phyloP scores from a whole-genome alignment of 2,113 vertebrate genomes.

The Corythaixoides concolor region DNA sequence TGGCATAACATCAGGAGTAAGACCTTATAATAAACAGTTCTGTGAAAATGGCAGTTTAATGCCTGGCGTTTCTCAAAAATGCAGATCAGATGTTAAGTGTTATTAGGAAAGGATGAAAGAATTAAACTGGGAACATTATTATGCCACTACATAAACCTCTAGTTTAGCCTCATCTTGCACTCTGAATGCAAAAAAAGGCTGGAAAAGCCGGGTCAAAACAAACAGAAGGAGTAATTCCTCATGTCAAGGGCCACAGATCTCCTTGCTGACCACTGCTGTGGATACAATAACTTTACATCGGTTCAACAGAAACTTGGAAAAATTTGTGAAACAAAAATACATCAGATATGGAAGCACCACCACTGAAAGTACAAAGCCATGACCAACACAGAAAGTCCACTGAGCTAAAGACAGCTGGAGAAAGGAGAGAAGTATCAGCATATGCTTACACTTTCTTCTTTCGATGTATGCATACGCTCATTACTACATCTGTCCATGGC shows the following conservation, averaged over 20 bases:
- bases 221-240: neutral
- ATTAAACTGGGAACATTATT: neutral
- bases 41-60: neutral
- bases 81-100: neutral
- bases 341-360: neutral
- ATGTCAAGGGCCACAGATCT: neutral
- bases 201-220: neutral
- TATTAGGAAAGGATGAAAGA: neutral
- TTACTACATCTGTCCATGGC: neutral
- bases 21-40: neutral
- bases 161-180: neutral
- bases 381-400: neutral
- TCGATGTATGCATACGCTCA: neutral
- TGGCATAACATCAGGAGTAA: neutral
- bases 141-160: neutral
- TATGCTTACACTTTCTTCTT: neutral
- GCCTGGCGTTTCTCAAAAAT: neutral
- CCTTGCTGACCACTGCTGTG: neutral
- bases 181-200: neutral
- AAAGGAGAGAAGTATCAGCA: neutral
- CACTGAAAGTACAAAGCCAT: neutral
- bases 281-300: neutral
- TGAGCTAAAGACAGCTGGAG: neutral
- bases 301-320: neutral
- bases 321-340: neutral